phyloP scores from a whole-genome alignment of 2,797 vertebrate genomes.

The Lerista edwardsae region DNA sequence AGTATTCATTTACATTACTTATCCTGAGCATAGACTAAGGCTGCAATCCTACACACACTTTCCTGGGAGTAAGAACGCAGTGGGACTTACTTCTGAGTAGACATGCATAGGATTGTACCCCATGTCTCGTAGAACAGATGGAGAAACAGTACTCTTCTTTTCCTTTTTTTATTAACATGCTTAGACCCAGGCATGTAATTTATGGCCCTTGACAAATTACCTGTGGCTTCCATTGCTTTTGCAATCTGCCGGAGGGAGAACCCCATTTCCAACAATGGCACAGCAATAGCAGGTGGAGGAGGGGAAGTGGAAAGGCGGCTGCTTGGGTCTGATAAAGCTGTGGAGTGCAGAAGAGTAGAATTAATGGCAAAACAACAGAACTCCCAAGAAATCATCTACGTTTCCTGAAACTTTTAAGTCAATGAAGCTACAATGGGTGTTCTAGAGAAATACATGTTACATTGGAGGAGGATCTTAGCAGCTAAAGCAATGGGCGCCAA shows the following conservation, averaged over 20 bases:
- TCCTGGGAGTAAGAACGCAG: no score
- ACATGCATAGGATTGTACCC: no score
- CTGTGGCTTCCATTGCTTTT: constrained; percentile 97
- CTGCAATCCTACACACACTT: no score
- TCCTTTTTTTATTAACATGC: background rate
- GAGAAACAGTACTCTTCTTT: background rate
- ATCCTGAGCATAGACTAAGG: background rate
- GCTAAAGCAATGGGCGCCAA: no score
- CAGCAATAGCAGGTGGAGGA: constrained; percentile 96
- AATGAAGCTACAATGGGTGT: background rate
- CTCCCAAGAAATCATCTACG: background rate
- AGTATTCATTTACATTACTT: background rate
- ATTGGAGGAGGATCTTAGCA: background rate
- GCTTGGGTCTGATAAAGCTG: constrained; percentile 95
- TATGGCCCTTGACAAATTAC: constrained; percentile 68
- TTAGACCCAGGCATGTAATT: background rate
- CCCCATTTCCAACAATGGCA: constrained; percentile 96
- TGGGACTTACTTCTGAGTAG: no score
- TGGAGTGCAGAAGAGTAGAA: constrained; percentile 45
- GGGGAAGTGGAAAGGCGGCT: constrained; percentile 96
- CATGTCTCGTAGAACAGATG: background rate
- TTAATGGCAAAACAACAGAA: background rate
- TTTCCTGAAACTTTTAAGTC: background rate
- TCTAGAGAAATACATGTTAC: background rate
- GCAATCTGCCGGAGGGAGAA: constrained; percentile 96